Conservation (phyloP, 2,888 invertebrate genomes). For the Gymnocheta viridis region DNA sequence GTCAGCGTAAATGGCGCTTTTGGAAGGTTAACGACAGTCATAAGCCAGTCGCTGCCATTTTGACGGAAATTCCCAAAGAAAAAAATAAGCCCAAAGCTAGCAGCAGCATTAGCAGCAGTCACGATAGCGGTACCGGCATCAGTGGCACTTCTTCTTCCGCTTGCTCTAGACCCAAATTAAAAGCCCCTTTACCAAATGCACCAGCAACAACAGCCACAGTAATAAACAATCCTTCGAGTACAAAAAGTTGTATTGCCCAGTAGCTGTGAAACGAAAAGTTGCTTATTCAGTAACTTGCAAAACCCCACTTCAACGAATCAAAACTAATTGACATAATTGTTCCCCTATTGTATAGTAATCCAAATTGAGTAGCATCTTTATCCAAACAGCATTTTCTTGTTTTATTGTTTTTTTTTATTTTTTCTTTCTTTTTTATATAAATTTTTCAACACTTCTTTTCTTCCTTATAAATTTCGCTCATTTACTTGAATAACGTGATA, state of each 20-base stretch:
- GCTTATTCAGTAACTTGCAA: background rate
- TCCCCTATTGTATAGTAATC: no score
- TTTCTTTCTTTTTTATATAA: no score
- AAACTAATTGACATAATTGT: background rate
- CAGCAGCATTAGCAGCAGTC: background rate
- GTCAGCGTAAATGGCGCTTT: conserved; percentile 44
- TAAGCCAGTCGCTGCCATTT: background rate
- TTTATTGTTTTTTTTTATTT: background rate
- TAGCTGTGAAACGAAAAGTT: no score
- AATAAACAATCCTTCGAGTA: conserved; percentile 22
- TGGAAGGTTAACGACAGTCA: conserved; percentile 16
- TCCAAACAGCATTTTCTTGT: background rate
- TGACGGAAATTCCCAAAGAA: background rate
- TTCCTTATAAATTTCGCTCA: no score
- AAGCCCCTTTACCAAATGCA: background rate
- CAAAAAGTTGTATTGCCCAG: conserved; percentile 63
- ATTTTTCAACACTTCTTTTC: background rate
- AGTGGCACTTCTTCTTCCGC: conserved; percentile 60
- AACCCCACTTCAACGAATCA: background rate
- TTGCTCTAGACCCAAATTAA: conserved; percentile 18
- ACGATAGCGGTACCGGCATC: conserved; percentile 36
- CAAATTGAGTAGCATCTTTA: background rate
- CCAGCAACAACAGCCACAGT: conserved; percentile 6
- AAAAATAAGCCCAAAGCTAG: background rate
- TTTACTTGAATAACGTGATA: no score